phyloP scores from a whole-genome alignment of 2,888 invertebrate genomes.

The Allophyes oxyacanthae region DNA sequence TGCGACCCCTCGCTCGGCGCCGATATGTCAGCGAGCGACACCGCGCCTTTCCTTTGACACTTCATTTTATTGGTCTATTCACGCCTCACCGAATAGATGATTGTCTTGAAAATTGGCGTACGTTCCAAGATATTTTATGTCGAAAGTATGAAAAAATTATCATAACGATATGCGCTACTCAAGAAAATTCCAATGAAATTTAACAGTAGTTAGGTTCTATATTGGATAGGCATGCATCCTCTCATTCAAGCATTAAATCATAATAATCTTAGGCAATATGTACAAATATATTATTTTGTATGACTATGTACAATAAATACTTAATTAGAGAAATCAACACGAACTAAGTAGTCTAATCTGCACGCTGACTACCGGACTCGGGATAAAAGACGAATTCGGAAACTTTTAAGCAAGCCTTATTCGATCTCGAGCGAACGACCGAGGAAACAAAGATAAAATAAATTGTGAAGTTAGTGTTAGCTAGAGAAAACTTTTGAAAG shows the following conservation, averaged over 20 bases:
- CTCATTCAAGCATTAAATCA: too few species aligned
- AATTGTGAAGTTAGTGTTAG: conserved; percentile 55
- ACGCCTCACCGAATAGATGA: conserved; percentile 65
- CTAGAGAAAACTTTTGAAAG: conserved; percentile 54
- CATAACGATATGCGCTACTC: not conserved
- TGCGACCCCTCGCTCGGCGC: conserved; percentile 61
- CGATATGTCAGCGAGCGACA: conserved; percentile 59
- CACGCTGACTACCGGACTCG: conserved; percentile 28
- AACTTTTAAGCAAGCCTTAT: conserved; percentile 56
- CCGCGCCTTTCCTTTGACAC: conserved; percentile 63
- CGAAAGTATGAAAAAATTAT: conserved; percentile 11
- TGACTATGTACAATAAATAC: too few species aligned
- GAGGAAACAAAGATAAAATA: conserved; percentile 58
- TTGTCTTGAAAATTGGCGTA: conserved; percentile 60
- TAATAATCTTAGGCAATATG: too few species aligned
- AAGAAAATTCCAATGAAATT: too few species aligned
- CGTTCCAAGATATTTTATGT: conserved; percentile 43
- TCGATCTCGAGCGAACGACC: conserved; percentile 48
- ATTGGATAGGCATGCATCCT: not conserved
- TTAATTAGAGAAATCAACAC: conserved; percentile 42
- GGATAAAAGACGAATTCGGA: conserved; percentile 54
- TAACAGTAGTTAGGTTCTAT: too few species aligned
- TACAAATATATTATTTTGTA: too few species aligned
- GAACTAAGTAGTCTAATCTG: conserved; percentile 38
- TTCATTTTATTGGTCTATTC: conserved; percentile 74